Evolutionary conservation across 2,113 vertebrate genomes (phyloP), one percentile per base, ranked within the genome.

Genomic region (Oncorhynchus masou): DNA sequence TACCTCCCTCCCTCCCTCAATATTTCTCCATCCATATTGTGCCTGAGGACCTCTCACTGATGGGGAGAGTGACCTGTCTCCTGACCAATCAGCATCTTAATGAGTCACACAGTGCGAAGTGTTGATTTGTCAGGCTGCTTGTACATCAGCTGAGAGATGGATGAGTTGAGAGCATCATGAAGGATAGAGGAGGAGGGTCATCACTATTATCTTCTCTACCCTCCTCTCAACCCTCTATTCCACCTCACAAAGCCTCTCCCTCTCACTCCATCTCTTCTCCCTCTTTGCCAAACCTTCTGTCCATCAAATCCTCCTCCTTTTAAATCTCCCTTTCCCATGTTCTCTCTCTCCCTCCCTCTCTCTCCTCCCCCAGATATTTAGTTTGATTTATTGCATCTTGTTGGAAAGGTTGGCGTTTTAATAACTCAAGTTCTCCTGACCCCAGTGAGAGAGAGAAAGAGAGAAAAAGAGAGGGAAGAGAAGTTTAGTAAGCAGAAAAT

Each of bases 381-480:
- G 87, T 88, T 92, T 93, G 92, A 93, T 93, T 94, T 93, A 93
- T 93, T 91, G 85, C 91, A 79, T 92, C 90, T 90, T 88, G 91
- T 92, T 92, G 91, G 91, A 92, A 91, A 91, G 90, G 89, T 87
- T 93, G 93, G 90, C 88, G 85, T 94, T 93, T 93, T 92, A 93
- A 93, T 93, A 93, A 94, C 91, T 93, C 93, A 94, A 91, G 83
- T 92, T 85, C 86, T 93, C 87, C 89, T 90, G 87, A 70, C 77
- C 79, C 81, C 77, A 90, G 88, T 65, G 74, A 87, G 86, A 79
- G 67, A 71, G 82, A 79, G 76, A 89, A 73, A 49, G 48, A 74
- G 72, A 67, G 65, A 68, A 68, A 34, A 57, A 51, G 1, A 25
- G 24, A 64, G 12, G 3, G n/a, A 27, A 9, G 25, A 34, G 62